Base-by-base conservation (phyloP, 2,888 invertebrate genomes). In the Biston stratarius region DNA sequence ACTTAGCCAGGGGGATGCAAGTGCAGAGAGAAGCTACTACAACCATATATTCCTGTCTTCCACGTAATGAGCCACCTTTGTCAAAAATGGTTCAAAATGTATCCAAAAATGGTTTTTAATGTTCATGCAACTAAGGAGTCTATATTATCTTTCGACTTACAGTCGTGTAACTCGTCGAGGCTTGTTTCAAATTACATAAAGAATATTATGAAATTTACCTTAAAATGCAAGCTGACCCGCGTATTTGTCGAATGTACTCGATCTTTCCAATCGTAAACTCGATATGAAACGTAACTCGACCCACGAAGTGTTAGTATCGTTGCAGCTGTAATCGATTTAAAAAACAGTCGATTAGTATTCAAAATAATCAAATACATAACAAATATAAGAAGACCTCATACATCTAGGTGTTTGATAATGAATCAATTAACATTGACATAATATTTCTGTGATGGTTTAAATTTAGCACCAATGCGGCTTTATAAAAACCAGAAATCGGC, bases 221-320 rank as follows among this genome's bases (percentile, higher is more conserved):
- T 97, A 90, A 99, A 99, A 87, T 97, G 95, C 81, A 99, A 92
- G 82, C 98, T 98, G 83, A 99, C 97, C 79, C 97, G 95, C 70
- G 97, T 98, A 52, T 96, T 96, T 53, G 97, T 96, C 0, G 98
- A 97, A 84, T 98, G 98, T 12, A 98, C 97, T 66, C 97, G 95
- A 86, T 98, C 97, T 87, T 97, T 97, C 97, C 97, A 98, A 81
- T 98, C 97, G 88, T 98, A 98, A 56, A 98, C 97, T 66, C 98
- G 95, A 89, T 98, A 99, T 0, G 97, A 98, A 34, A 99, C 96
- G 92, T 98, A 98, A 64, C 98, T 98, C 51, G 98, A 98, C 0
- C 98, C 98, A 71, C 97, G 95, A 36, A 99, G 92, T 0, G 98
- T 98, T 71, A 98, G 94, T 69, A 97, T 95, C 1, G 98, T 98